phyloP scores from a whole-genome alignment of 2,888 invertebrate genomes.

The Heteromurus nitidus region DNA sequence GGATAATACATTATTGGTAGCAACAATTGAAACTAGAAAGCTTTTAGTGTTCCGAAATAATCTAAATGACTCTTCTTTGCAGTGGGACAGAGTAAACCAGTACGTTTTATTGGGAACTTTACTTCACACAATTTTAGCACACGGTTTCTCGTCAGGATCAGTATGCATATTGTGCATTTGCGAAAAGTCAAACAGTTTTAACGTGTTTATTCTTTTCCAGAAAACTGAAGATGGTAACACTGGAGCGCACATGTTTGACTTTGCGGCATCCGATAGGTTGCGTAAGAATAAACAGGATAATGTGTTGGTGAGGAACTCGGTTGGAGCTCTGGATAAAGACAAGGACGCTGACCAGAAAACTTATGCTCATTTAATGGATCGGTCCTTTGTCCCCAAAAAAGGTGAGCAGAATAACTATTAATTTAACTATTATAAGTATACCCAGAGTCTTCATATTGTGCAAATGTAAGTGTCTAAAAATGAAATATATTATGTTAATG shows the following conservation, averaged over 20 bases:
- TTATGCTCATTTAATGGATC: constrained; percentile 22
- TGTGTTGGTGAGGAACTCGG: not conserved
- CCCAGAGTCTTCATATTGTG: too few species aligned
- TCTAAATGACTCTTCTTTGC: not conserved
- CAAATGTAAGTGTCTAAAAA: too few species aligned
- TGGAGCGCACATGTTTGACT: not conserved
- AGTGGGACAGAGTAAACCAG: too few species aligned
- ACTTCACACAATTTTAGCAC: not conserved
- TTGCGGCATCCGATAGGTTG: not conserved
- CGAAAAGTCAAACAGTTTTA: not conserved
- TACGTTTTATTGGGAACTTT: not conserved
- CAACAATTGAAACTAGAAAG: not conserved
- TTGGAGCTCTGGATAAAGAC: not conserved
- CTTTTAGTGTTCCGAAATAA: not conserved
- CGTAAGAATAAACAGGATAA: not conserved
- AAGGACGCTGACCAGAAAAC: not conserved
- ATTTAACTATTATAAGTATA: too few species aligned
- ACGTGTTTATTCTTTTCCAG: not conserved
- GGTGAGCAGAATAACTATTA: not conserved
- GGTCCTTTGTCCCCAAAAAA: constrained; percentile 5
- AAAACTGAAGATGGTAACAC: not conserved
- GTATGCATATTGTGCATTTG: not conserved
- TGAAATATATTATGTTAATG: too few species aligned
- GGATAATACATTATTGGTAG: not conserved
- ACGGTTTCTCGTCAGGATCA: not conserved